Conservation (phyloP, 2,797 vertebrate species). For the Pseudochaenichthys georgianus region DNA sequence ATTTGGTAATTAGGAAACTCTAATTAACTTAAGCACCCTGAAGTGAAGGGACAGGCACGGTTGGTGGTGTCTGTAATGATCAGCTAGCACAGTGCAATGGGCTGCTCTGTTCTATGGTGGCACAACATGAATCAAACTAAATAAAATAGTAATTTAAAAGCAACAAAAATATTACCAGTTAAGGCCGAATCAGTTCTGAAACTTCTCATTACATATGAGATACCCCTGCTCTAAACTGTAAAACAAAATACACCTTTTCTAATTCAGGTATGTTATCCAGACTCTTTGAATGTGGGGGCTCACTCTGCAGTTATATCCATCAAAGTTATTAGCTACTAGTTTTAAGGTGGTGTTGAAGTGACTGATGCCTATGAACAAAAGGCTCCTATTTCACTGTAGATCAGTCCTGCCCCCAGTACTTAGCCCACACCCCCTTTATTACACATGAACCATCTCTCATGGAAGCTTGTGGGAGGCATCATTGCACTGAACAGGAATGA, state of each 20-base stretch:
- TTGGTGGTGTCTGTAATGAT: slow-evolving; percentile 41
- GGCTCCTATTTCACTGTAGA: too few relatives aligned
- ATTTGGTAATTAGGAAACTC: slow-evolving; percentile 52
- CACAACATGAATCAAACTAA: not conserved
- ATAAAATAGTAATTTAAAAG: not conserved
- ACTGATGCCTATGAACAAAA: too few relatives aligned
- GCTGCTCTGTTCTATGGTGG: slow-evolving; percentile 8
- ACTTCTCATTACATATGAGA: not conserved
- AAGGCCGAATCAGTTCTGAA: not conserved
- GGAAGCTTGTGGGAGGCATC: too few relatives aligned
- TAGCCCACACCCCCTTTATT: too few relatives aligned
- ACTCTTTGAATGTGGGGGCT: slow-evolving; percentile 6
- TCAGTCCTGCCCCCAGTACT: too few relatives aligned
- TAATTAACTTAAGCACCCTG: slow-evolving; percentile 61
- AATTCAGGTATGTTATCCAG: not conserved
- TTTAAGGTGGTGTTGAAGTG: too few relatives aligned
- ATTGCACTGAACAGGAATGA: too few relatives aligned
- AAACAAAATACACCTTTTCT: not conserved
- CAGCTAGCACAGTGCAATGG: slow-evolving; percentile 53
- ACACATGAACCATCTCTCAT: too few relatives aligned
- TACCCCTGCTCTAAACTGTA: not conserved
- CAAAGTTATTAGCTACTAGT: not conserved
- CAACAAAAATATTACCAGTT: not conserved
- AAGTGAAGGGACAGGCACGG: slow-evolving; percentile 46
- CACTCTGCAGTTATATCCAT: slow-evolving; percentile 18